These are phyloP conservation scores for Brotula barbata DNA, from an alignment of 2,797 vertebrate genomes.

Conservation along the genomic window DNA sequence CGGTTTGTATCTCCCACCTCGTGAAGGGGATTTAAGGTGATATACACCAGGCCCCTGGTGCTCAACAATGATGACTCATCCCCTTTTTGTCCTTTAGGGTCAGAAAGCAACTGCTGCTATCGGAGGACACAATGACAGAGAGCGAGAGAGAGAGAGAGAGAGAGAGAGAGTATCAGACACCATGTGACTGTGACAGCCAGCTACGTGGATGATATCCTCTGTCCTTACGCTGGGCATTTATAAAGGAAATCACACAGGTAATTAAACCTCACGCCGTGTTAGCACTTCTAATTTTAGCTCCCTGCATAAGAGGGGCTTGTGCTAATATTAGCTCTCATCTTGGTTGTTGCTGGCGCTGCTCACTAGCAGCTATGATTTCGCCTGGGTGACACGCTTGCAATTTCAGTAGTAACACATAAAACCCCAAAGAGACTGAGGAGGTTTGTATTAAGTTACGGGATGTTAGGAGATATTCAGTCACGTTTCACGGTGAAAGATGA, in stretches of 20 bases:
- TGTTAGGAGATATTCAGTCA: neutral
- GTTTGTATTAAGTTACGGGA: constrained; percentile 11
- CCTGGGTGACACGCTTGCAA: constrained; percentile 37
- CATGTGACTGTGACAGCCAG: constrained; percentile 24
- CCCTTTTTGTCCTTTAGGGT: constrained; percentile 34
- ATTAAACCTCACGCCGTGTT: constrained; percentile 59
- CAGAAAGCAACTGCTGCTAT: constrained; percentile 3
- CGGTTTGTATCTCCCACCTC: neutral
- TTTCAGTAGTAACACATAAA: constrained; percentile 24
- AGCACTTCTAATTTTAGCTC: constrained; percentile 63
- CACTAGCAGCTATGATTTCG: constrained; percentile 47
- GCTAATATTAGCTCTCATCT: constrained; percentile 72
- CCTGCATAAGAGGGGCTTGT: constrained; percentile 26
- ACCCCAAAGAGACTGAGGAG: constrained; percentile 7
- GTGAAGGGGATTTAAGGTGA: neutral
- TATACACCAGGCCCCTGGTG: constrained; percentile 29
- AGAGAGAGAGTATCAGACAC: neutral
- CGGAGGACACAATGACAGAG: constrained; percentile 2
- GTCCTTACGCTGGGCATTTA: constrained; percentile 15
- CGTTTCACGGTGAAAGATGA: neutral
- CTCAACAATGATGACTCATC: constrained; percentile 57
- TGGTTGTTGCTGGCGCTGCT: constrained; percentile 45
- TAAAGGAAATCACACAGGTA: constrained; percentile 62
- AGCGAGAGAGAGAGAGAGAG: too few relatives aligned
- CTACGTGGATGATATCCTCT: constrained; percentile 4